Conservation (phyloP, 2,797 vertebrate species). For the Aselliscus stoliczkanus region DNA sequence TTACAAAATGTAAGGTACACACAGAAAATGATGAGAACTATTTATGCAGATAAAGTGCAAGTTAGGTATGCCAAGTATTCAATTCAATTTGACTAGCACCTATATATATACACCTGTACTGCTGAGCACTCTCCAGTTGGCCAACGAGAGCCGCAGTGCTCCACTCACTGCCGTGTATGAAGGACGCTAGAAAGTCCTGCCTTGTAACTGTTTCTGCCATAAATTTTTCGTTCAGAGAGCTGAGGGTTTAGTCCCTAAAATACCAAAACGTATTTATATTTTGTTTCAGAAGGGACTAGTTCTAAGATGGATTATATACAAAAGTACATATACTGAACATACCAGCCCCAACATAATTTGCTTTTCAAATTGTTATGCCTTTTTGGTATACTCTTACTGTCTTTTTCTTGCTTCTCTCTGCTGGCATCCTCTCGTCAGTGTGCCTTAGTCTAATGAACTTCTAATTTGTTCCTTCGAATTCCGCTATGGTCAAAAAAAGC, state of each 20-base stretch:
- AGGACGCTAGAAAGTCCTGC: background rate
- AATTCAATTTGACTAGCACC: background rate
- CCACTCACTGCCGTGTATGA: background rate
- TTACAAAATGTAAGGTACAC: background rate
- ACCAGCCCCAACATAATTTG: background rate
- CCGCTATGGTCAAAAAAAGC: background rate
- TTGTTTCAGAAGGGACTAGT: background rate
- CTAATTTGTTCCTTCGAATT: conserved; percentile 5
- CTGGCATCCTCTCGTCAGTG: background rate
- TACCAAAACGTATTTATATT: background rate
- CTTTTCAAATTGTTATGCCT: background rate
- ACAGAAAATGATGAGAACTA: background rate
- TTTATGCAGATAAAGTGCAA: background rate
- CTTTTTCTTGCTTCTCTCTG: background rate
- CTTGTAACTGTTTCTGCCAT: background rate
- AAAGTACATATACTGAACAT: background rate
- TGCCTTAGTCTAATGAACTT: background rate
- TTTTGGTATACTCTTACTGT: background rate
- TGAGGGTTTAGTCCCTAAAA: background rate
- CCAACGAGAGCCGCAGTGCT: background rate
- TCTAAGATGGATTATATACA: background rate
- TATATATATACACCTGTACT: background rate
- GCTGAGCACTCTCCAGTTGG: background rate
- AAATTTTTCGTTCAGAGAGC: background rate
- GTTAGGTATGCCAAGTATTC: background rate